Percentiles rank a stretch among this genome's conserved stretches.
Conservation (phyloP, 53 echinoderm and acorn worm species). For the Glandiceps talaboti region DNA sequence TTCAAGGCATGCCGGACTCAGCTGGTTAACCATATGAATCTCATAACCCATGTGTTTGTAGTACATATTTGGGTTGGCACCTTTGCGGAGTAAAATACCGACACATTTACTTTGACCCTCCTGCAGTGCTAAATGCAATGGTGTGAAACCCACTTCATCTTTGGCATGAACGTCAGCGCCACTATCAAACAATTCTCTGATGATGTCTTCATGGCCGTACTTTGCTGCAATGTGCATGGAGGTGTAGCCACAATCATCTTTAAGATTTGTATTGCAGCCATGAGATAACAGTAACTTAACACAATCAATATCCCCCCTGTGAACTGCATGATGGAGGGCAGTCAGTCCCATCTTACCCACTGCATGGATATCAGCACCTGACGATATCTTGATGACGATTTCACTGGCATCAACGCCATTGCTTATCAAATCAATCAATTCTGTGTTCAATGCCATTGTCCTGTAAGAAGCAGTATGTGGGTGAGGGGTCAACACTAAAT, state of each 20-base stretch:
- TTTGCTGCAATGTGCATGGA: slow-evolving; percentile 70
- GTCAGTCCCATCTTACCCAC: slow-evolving; percentile 42
- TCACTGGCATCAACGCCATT: slow-evolving; percentile 15
- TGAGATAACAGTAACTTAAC: slow-evolving; percentile 33
- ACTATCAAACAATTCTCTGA: slow-evolving; percentile 23
- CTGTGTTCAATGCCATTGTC: neutral
- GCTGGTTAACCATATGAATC: slow-evolving; percentile 43
- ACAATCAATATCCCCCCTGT: slow-evolving; percentile 59
- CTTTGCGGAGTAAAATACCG: slow-evolving; percentile 45
- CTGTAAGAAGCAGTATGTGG: too few relatives aligned
- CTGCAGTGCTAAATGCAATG: slow-evolving; percentile 66
- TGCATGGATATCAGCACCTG: neutral
- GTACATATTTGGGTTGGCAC: slow-evolving; percentile 62
- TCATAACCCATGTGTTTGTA: slow-evolving; percentile 76
- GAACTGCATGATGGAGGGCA: slow-evolving; percentile 75
- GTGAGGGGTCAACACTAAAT: too few relatives aligned
- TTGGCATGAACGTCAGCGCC: slow-evolving; percentile 42
- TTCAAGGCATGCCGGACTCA: slow-evolving; percentile 60
- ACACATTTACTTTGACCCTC: slow-evolving; percentile 58
- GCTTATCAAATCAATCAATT: slow-evolving; percentile 63
- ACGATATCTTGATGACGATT: slow-evolving; percentile 5
- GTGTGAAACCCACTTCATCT: slow-evolving; percentile 50
- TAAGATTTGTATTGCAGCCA: slow-evolving; percentile 47
- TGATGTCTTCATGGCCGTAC: slow-evolving; percentile 12
- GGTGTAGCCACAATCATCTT: slow-evolving; percentile 73